A percentile compares a stretch with the other conserved stretches of the same genome.
Evolutionary conservation across 2,797 vertebrate genomes (phyloP).

Genomic region (Manis javanica): DNA sequence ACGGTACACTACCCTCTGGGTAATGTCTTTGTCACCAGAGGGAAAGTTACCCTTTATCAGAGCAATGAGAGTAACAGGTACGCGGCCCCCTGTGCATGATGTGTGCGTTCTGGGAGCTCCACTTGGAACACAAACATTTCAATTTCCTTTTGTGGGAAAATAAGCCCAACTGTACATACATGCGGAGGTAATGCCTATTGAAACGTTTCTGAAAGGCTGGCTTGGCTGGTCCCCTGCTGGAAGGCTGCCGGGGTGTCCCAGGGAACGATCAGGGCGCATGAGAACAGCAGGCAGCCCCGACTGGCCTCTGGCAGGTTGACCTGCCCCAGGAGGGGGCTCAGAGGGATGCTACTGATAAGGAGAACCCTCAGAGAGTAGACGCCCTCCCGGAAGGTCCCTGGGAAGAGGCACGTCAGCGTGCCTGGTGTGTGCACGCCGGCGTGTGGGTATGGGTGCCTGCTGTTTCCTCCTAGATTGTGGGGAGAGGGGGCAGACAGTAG

Average conservation of each 20-base stretch:
- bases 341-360: accelerated
- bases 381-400: no score
- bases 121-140: neutral
- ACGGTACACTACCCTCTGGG: accelerated
- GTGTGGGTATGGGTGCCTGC: neutral
- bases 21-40: neutral
- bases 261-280: neutral
- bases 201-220: constrained; percentile 58
- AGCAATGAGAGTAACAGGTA: neutral
- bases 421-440: neutral
- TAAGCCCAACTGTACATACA: neutral
- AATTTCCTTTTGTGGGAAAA: neutral
- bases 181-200: constrained; percentile 12
- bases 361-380: accelerated
- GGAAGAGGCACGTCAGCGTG: neutral
- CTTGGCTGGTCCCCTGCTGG: constrained; percentile 32
- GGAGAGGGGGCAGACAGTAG: constrained; percentile 76
- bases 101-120: neutral
- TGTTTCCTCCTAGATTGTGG: constrained; percentile 79
- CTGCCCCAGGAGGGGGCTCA: neutral
- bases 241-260: constrained; percentile 71
- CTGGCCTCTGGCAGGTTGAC: neutral
- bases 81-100: accelerated
- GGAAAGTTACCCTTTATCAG: neutral
- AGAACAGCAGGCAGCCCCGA: accelerated